Base-by-base conservation (phyloP, 2,113 vertebrate species). In the Myanophis thanlyinensis region DNA sequence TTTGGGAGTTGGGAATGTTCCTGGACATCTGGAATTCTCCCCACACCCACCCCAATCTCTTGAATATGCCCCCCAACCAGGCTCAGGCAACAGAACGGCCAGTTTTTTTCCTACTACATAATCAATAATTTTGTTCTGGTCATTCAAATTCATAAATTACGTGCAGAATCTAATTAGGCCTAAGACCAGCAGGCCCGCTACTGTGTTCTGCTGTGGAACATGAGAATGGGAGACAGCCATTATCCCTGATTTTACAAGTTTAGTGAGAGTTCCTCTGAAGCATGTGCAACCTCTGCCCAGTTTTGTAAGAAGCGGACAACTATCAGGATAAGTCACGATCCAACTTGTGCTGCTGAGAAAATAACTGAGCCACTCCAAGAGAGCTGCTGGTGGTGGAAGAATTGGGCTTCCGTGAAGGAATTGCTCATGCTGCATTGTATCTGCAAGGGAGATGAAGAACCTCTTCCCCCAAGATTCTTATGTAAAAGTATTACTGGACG, bases 401-500 rank as follows among this genome's bases (percentile, higher is more conserved):
- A 48, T 4, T 56, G 91, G 87, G 67, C 48, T 6, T 89, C 67
- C 27, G 3, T 59, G 87, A 52, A 85, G 67, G 73, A 85, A 30
- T 48, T 35, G 44, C 86, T 54, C 91, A 48, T 88, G 48, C 86
- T 46, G 91, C 15, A 9, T 30, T 25, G 51, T 86, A 87, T 90
- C 53, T 62, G 54, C 9, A 47, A 13, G 44, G 30, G 35, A 7
- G 2, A 8, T 8, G 13, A 56, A 4, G 88, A 18, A 20, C 53
- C 6, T 0, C 67, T 40, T 59, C 27, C 18, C 0, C 0, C 67
- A 20, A 91, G 12, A 85, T 4, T 0, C 88, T 25, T 30, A 52
- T 40, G 93, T 93, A 93, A 94, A 96, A 88, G 2, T 54, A 1
- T n/a, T 40, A 54, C 67, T 23, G 73, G 86, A 25, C 52, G 40